Percentiles rank a stretch among this genome's conserved stretches.
phyloP scores from a whole-genome alignment of 2,113 vertebrate genomes.

The Melierax canorus region DNA sequence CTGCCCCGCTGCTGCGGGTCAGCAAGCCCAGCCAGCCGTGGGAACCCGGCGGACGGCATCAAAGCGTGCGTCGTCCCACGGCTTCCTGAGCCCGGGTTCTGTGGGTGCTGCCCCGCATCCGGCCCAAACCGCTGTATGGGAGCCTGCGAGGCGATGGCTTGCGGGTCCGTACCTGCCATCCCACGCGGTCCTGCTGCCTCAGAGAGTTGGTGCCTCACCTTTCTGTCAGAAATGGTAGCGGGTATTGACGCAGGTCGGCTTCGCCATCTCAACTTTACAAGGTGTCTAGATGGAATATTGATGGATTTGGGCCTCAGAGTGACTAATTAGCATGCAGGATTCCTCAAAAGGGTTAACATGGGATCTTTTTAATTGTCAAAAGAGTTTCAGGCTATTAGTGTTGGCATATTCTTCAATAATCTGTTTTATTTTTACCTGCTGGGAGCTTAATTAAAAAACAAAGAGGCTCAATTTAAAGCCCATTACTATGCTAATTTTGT shows the following conservation, averaged over 20 bases:
- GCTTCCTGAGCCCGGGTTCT: fast-evolving
- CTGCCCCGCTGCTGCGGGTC: no score
- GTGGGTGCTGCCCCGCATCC: background rate
- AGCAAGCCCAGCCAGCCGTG: background rate
- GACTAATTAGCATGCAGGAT: constrained; percentile 47
- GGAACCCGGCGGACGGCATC: background rate
- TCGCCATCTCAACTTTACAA: background rate
- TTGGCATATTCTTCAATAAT: constrained; percentile 95
- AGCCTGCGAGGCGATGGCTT: fast-evolving
- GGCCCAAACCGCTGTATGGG: fast-evolving
- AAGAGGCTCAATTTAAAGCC: constrained; percentile 99
- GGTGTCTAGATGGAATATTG: background rate
- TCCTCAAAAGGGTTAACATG: constrained; percentile 75
- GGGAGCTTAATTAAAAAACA: constrained; percentile 99
- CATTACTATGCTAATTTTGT: constrained; percentile 99
- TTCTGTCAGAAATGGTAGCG: fast-evolving
- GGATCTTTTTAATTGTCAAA: constrained; percentile 83
- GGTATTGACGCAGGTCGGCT: background rate
- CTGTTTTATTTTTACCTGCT: constrained; percentile 99
- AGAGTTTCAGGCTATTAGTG: constrained; percentile 90
- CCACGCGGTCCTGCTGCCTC: fast-evolving
- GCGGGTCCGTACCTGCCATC: fast-evolving
- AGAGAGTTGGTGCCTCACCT: fast-evolving
- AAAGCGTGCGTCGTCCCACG: fast-evolving
- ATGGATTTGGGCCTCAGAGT: constrained; percentile 11